phyloP scores from a whole-genome alignment of 2,888 invertebrate genomes.

The Heliconius cydno region DNA sequence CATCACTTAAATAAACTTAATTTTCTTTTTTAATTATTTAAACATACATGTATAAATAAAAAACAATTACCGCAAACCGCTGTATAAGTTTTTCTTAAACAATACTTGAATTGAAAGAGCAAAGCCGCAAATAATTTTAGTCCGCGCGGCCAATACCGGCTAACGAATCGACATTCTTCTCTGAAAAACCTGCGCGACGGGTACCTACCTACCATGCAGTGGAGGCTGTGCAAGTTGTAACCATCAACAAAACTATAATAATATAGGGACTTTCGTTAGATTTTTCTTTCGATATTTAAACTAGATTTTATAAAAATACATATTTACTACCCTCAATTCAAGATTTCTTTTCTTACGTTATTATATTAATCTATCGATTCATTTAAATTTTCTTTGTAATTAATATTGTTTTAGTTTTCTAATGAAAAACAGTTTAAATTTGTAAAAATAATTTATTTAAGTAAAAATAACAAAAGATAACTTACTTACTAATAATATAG shows the following conservation, averaged over 20 bases:
- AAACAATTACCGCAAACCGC: background rate
- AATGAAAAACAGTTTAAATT: too few relatives aligned
- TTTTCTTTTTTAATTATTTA: background rate
- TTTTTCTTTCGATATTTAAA: background rate
- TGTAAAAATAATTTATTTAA: too few relatives aligned
- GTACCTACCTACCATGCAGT: constrained; percentile 37
- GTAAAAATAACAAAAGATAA: background rate
- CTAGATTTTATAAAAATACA: background rate
- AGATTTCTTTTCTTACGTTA: too few relatives aligned
- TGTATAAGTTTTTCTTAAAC: constrained; percentile 33
- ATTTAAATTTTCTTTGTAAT: too few relatives aligned
- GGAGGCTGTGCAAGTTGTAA: constrained; percentile 36
- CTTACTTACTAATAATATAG: background rate
- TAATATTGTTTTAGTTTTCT: too few relatives aligned
- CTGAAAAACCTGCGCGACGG: constrained; percentile 50
- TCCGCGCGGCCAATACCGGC: constrained; percentile 36
- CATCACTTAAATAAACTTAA: too few relatives aligned
- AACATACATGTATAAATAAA: background rate
- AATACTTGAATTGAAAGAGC: constrained; percentile 39
- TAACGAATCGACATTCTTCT: constrained; percentile 50
- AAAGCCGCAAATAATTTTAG: constrained; percentile 44
- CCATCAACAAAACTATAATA: constrained; percentile 43
- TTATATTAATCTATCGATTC: too few relatives aligned
- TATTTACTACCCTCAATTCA: too few relatives aligned
- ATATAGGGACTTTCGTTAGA: constrained; percentile 48